phyloP scores from a whole-genome alignment of 2,888 invertebrate species.

The Phaonia tiefii region DNA sequence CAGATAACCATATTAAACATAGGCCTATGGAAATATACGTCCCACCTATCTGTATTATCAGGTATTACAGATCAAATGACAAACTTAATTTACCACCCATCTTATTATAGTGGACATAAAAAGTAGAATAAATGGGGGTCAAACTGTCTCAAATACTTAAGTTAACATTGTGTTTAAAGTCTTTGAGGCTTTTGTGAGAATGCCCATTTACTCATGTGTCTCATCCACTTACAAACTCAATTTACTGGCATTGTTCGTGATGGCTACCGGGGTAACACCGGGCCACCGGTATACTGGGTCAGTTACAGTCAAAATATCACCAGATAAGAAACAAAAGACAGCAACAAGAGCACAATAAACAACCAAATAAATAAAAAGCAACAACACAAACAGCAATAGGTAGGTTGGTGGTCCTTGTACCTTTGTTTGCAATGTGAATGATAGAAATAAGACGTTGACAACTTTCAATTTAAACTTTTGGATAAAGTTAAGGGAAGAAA shows the following conservation, averaged over 20 bases:
- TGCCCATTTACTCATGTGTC: conserved; percentile 29
- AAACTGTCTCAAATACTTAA: conserved; percentile 19
- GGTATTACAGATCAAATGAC: too few relatives aligned
- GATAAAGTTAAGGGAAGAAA: not conserved
- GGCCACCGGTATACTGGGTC: not conserved
- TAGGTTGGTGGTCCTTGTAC: too few relatives aligned
- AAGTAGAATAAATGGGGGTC: conserved; percentile 11
- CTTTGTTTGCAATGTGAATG: not conserved
- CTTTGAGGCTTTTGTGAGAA: conserved; percentile 41
- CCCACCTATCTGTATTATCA: too few relatives aligned
- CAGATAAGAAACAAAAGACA: not conserved
- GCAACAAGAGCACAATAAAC: not conserved
- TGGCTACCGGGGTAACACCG: not conserved
- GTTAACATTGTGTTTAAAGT: conserved; percentile 38
- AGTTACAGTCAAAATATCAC: not conserved
- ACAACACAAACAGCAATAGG: too few relatives aligned
- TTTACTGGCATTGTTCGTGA: conserved; percentile 7
- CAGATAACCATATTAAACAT: too few relatives aligned
- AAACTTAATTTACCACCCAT: too few relatives aligned
- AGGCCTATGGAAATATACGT: too few relatives aligned
- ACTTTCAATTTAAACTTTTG: conserved; percentile 53
- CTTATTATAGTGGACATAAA: not conserved
- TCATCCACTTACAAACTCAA: conserved; percentile 21
- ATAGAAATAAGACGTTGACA: conserved; percentile 19
- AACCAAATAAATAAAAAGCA: conserved; percentile 25